A percentile compares a stretch with the other conserved stretches of the same genome.
Conservation (phyloP, 2,797 vertebrate genomes). For the Margarornis squamiger region DNA sequence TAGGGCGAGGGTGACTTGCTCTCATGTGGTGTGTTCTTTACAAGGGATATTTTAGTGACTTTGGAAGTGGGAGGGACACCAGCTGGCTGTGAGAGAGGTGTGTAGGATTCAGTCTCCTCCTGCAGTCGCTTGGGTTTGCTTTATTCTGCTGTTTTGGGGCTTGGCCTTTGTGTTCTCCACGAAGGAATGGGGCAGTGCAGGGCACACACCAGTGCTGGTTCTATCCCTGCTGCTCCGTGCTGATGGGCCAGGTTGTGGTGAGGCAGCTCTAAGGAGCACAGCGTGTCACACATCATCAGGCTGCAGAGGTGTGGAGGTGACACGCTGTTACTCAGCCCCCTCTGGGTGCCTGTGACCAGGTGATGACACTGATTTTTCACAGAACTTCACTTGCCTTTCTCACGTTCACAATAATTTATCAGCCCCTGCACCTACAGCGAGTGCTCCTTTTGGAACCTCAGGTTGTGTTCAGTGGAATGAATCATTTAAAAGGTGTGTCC, state of each 20-base stretch:
- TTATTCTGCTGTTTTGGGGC: background rate
- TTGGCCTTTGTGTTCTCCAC: background rate
- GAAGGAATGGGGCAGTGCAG: no score
- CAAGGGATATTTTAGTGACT: background rate
- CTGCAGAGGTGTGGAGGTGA: background rate
- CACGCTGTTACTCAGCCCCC: background rate
- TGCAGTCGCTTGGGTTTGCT: fast-evolving
- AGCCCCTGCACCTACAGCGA: background rate
- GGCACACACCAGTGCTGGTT: background rate
- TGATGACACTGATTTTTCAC: slow-evolving; percentile 7
- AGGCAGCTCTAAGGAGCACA: background rate
- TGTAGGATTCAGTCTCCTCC: background rate
- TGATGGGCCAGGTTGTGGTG: background rate
- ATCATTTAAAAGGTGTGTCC: background rate
- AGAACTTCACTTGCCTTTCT: background rate
- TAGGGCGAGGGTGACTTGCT: background rate
- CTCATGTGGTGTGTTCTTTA: background rate
- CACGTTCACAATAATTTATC: background rate
- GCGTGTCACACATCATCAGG: background rate
- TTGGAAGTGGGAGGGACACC: background rate
- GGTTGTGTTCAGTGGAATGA: background rate
- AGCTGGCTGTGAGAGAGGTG: background rate
- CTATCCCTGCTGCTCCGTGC: fast-evolving
- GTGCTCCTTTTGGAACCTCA: background rate
- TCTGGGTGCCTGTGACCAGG: background rate